Base-by-base conservation (phyloP, 2,888 invertebrate genomes). In the Lepas anatifera region DNA sequence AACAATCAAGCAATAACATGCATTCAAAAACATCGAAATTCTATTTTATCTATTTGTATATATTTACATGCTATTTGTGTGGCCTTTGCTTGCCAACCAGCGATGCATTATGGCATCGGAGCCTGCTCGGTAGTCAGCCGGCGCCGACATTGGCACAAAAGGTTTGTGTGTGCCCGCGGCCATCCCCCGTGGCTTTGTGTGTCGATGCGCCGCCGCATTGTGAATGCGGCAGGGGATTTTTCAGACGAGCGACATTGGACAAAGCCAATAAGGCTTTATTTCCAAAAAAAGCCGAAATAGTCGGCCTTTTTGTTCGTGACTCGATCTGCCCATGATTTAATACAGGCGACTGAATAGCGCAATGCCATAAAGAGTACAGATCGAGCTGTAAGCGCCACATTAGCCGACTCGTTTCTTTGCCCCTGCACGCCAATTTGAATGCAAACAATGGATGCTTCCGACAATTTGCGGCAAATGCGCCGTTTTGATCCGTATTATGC, bases 161-260 rank as follows among this genome's bases (percentile, higher is more conserved):
- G 58, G 35, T 58, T 22, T 22, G 35, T 10, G 25, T 6, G 58
- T 35, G 58, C 58, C 8, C 29, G 29, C 35, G 58, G 35, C 10
- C 58, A 29, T 11, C 22, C 22, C 58, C 10, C 58, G 35, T 8
- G 7, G 13, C 58, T 35, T 58, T 58, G 32, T 35, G 32, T 3
- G 41, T 10, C 4, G 8, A 58, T 22, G n/a, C 29, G 29, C 22
- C 25, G 58, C 16, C 58, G 22, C 22, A 58, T 58, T 58, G 58
- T 58, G 7, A 22, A 22, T 16, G 2, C 32, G 35, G 35, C 35
- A 6, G 35, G 35, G 35, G 58, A 18, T 58, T 58, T 58, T 58
- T 58, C 58, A 58, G 58, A 58, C 35, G 58, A 58, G 58, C 58
- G 58, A 58, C 58, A 58, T 35, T 35, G 58, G 35, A 58, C 35